Evolutionary conservation across 2,888 invertebrate species (phyloP), one percentile per base, ranked within the genome.

Genomic region (Cremastinae sp.): DNA sequence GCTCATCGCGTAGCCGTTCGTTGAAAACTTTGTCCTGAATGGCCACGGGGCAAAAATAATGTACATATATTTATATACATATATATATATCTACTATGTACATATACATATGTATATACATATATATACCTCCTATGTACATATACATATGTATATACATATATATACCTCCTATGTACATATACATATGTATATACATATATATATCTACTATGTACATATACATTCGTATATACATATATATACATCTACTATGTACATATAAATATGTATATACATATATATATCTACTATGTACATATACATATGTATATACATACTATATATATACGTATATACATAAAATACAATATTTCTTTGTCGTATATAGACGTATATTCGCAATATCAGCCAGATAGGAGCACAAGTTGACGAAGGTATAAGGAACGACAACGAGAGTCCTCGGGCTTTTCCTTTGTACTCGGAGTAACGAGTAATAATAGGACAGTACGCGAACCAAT

Each of bases 391-490:
- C 12, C 22, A 37, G 58, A 66, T 73, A 66, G n/a, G n/a, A n/a
- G 72, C 14, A 64, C 58, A 41, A 53, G 69, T 37, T 55, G 68
- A 68, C 35, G 74, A 39, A 56, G 51, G 68, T 68, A 74, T 61
- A 62, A 53, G 74, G 37, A 74, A 76, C 59, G 58, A 69, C 72
- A 59, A 69, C 73, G 53, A 58, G 64, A 45, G 59, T 64, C 69
- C 72, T 76, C 53, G 64, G 65, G 55, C 71, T 53, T 65, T 66
- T 22, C 69, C 72, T 76, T 76, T 76, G 76, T 76, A 53, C 47
- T 73, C 64, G 58, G 10, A n/a, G 58, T 45, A 76, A 76, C 72
- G 49, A 69, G 73, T 59, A 73, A 69, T 72, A 76, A 72, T 76
- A 64, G 71, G 62, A 72, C 72, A 56, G 68, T 71, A 59, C 51